Evolutionary conservation across 2,888 invertebrate species (phyloP), one percentile per base, ranked within the genome.

Genomic region (Campoplex nolae): DNA sequence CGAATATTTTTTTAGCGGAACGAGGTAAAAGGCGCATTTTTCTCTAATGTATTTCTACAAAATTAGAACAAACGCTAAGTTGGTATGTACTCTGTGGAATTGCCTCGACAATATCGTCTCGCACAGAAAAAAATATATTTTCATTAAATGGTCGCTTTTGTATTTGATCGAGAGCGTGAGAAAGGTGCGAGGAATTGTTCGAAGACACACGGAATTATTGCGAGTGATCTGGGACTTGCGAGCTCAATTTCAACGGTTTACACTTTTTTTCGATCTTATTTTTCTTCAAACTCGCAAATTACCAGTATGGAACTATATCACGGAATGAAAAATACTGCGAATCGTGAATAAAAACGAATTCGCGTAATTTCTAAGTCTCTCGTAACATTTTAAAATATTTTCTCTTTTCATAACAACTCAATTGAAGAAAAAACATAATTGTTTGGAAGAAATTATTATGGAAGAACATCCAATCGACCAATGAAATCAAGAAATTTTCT

Each of bases 161-260:
- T 13, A 35, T 35, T 54, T 35, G 38, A 65, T 38, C 65, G 54
- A 45, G 18, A 45, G 18, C 56, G 67, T 62, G 78, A 51, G 75
- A 56, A 76, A 83, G 71, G 80, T 23, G 23, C 73, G 71, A 86
- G 80, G 71, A 77, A 77, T 80, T 80, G n/a, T 28, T 68, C 83
- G 58, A 86, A 80, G 83, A 76, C 51, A 71, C 67, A 77, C 56
- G 86, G 83, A 86, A 86, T 86, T 86, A 83, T 86, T 86, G 80
- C 80, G 73, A 77, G 80, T 71, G 45, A 65, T 83, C 28, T 77
- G 42, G 79, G 68, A 45, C 74, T 56, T 32, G 45, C 65, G 83
- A 45, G 51, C 67, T 54, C 70, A 70, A 42, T 75, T 7, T 45
- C 18, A 70, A 11, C 78, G 71, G 71, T n/a, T 48, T 28, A 51